phyloP scores from a whole-genome alignment of 2,888 invertebrate genomes.

The Drosophila diplacantha region DNA sequence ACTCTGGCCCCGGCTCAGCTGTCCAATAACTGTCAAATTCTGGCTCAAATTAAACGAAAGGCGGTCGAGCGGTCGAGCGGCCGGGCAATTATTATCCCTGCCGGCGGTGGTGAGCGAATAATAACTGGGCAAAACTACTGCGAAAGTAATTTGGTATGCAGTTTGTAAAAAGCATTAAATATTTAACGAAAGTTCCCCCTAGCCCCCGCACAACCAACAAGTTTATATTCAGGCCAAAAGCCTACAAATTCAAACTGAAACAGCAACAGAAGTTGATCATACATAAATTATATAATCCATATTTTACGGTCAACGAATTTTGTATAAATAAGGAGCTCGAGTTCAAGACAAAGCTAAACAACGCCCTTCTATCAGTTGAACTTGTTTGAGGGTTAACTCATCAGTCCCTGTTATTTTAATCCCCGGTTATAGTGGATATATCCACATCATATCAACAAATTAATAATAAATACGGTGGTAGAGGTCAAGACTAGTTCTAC shows the following conservation, averaged over 20 bases:
- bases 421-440: too few species aligned
- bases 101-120: neutral
- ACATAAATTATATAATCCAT: neutral
- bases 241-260: neutral
- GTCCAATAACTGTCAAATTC: constrained; percentile 69
- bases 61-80: constrained; percentile 18
- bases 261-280: neutral
- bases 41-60: constrained; percentile 57
- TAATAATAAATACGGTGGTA: neutral
- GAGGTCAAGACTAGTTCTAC: too few species aligned
- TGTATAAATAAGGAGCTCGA: neutral
- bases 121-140: neutral
- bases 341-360: too few species aligned
- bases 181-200: constrained; percentile 1
- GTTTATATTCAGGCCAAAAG: neutral
- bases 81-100: constrained; percentile 22
- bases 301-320: neutral
- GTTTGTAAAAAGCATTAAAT: constrained; percentile 17
- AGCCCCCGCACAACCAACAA: neutral
- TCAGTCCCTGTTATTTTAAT: too few species aligned
- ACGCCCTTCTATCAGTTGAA: neutral
- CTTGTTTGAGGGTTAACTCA: too few species aligned
- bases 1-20: constrained; percentile 23
- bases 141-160: constrained; percentile 16
- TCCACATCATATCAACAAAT: neutral